These are phyloP conservation scores for Ciconia boyciana DNA, from an alignment of 2,113 vertebrate species.

Conservation along the genomic window DNA sequence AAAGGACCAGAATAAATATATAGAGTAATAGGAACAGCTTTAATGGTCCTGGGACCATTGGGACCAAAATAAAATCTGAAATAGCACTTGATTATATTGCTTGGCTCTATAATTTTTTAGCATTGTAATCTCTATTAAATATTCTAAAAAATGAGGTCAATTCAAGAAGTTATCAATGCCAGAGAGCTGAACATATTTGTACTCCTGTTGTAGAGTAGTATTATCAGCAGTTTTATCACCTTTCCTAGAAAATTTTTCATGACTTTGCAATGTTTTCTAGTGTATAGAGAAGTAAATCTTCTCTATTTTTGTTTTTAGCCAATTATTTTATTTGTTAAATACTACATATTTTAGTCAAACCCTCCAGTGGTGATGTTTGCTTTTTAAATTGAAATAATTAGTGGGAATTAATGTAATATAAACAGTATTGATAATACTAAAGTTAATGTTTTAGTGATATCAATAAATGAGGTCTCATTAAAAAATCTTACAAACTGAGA, in stretches of 20 bases:
- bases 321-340: background rate
- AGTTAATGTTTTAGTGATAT: background rate
- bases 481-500: background rate
- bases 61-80: background rate
- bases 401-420: background rate
- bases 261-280: background rate
- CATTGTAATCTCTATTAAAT: background rate
- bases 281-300: background rate
- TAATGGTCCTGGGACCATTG: background rate
- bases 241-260: background rate
- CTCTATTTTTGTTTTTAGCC: background rate
- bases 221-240: background rate
- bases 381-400: background rate
- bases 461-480: background rate
- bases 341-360: background rate
- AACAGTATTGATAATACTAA: background rate
- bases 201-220: background rate
- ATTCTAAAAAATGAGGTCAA: background rate
- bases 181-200: background rate
- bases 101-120: background rate
- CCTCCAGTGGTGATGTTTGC: accelerated
- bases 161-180: background rate
- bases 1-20: background rate
- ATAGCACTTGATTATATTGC: background rate
- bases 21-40: background rate